A percentile compares a stretch with the other conserved stretches of the same genome.
Evolutionary conservation across 2,113 vertebrate genomes (phyloP).

Genomic region (Dromaius novaehollandiae): DNA sequence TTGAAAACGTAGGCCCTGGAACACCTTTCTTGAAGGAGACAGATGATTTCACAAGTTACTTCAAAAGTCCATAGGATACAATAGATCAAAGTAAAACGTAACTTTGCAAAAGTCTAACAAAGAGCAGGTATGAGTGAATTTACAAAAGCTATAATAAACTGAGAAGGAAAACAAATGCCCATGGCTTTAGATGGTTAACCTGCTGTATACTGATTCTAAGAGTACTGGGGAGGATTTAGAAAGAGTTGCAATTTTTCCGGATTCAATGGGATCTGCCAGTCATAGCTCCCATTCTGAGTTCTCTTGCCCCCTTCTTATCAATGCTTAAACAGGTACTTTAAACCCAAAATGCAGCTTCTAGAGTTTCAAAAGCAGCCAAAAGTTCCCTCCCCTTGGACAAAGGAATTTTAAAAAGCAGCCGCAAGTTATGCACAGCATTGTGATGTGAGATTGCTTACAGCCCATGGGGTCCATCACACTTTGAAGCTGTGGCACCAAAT

Average conservation of each 20-base stretch:
- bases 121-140: neutral
- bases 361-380: neutral
- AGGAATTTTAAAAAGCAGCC: neutral
- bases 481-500: neutral
- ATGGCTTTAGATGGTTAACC: neutral
- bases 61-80: neutral
- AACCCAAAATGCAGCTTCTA: neutral
- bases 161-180: neutral
- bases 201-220: neutral
- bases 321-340: neutral
- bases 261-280: neutral
- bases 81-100: neutral
- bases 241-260: neutral
- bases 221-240: neutral
- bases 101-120: neutral
- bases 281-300: neutral
- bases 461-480: neutral
- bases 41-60: neutral
- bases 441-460: neutral
- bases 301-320: neutral
- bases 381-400: neutral
- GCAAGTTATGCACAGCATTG: neutral
- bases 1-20: neutral
- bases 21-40: neutral
- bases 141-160: neutral